Evolutionary conservation across 2,888 invertebrate genomes (phyloP).

Genomic region (Nebria salina): DNA sequence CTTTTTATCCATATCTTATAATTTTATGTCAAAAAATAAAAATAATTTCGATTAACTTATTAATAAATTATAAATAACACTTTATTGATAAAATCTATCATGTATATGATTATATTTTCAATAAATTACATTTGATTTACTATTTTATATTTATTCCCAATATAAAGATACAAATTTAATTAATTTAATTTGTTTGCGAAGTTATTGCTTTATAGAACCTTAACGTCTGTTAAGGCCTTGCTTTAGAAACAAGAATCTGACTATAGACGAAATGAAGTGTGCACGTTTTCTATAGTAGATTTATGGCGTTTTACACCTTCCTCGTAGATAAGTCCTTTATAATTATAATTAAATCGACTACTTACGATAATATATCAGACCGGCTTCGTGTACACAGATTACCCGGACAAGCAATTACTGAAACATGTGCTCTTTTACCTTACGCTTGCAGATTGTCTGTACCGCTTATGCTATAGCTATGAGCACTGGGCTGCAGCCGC

Average conservation of each 20-base stretch:
- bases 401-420: slow-evolving; percentile 37
- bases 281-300: slow-evolving; percentile 21
- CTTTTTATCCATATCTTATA: too few species aligned
- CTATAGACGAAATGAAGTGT: not conserved
- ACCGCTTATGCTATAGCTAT: slow-evolving; percentile 10
- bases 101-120: too few species aligned
- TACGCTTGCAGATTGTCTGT: slow-evolving; percentile 2
- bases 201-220: too few species aligned
- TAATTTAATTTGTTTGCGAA: too few species aligned
- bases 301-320: slow-evolving; percentile 45
- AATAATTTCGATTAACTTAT: too few species aligned
- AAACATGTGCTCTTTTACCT: slow-evolving; percentile 24
- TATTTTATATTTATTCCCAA: too few species aligned
- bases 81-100: too few species aligned
- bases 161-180: too few species aligned
- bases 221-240: not conserved
- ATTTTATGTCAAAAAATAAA: too few species aligned
- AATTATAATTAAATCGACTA: slow-evolving; percentile 47
- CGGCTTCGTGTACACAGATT: slow-evolving; percentile 38
- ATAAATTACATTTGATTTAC: too few species aligned
- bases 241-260: not conserved
- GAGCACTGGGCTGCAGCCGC: not conserved
- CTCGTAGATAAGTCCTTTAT: slow-evolving; percentile 40
- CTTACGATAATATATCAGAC: slow-evolving; percentile 46
- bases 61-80: too few species aligned